Conservation (phyloP, 2,888 invertebrate genomes). For the Beris chalybata region DNA sequence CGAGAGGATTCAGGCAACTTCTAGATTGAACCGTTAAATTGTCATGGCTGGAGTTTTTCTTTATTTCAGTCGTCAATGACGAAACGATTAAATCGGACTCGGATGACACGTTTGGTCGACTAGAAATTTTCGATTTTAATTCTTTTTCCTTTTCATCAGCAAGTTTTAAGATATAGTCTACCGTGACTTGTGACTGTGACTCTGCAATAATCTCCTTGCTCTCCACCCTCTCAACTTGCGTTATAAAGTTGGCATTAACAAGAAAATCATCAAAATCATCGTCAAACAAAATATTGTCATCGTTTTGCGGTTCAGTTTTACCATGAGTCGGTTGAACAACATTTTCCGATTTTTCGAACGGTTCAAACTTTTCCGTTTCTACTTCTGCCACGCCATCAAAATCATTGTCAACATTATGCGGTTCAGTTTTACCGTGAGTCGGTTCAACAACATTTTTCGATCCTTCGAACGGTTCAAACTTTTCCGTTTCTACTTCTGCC, state of each 20-base stretch:
- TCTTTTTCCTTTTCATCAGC: slow-evolving; percentile 10
- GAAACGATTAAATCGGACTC: no score
- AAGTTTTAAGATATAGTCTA: not conserved
- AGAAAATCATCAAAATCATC: slow-evolving; percentile 42
- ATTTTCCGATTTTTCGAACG: not conserved
- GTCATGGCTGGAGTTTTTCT: no score
- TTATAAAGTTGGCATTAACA: slow-evolving; percentile 35
- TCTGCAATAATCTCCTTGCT: slow-evolving; percentile 4
- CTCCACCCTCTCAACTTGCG: slow-evolving; percentile 31
- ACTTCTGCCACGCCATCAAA: slow-evolving; percentile 11
- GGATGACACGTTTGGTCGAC: not conserved
- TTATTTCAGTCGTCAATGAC: no score
- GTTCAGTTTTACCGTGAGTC: not conserved
- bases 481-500: not conserved
- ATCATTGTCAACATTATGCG: no score
- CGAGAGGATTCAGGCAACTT: no score
- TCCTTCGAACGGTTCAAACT: not conserved
- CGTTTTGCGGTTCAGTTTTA: not conserved
- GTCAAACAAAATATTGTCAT: slow-evolving; percentile 37
- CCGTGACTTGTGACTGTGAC: not conserved
- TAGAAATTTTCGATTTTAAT: not conserved
- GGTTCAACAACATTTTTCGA: not conserved
- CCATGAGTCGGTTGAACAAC: no score
- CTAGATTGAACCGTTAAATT: no score
- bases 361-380: not conserved